Base-by-base conservation (phyloP, 64 coral and sea anemone species). In the Stichodactyla mertensii region DNA sequence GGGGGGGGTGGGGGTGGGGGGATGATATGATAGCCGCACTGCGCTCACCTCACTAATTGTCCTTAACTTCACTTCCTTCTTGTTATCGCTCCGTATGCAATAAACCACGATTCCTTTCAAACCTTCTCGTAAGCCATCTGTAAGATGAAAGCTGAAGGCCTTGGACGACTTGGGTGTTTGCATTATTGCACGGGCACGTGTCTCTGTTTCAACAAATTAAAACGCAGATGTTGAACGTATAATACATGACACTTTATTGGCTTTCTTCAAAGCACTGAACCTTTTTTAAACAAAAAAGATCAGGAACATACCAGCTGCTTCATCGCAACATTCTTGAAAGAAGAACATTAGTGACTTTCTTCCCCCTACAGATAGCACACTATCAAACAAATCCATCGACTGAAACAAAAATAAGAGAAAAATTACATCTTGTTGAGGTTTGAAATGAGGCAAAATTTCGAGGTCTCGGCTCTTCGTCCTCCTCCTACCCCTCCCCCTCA, bases 61-160 rank as follows among this genome's bases (percentile, higher is more conserved):
- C 84, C 94, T 96, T 85, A 96, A 87, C 61, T 96, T 96, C 14
- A 96, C 24, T 78, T 96, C 94, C 61, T 93, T 96, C 12, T 67
- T 96, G 36, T 87, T 89, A 77, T 96, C 94, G 78, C 59, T 79
- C 67, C 91, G 71, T 11, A 58, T 92, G 83, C 94, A 96, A 61
- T 96, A 96, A 52, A 96, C 88, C 36, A 96, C 19, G 79, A 87
- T 92, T 20, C 94, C 94, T 19, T 69, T 92, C 31, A 96, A 54
- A 54, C 78, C 87, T 87, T 90, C 94, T 45, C 82, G 61, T 0
- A 92, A 70, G 54, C 94, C 91, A 80, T 92, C 91, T 85, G 94
- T 96, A 11, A 96, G 83, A 18, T 92, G 58, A 15, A 96, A 80
- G 27, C 83, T 89, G 79, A 77, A 71, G 64, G 61, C 85, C 60